A percentile compares a stretch with the other conserved stretches of the same genome.
Conservation (phyloP, 2,797 vertebrate species). For the Schizopygopsis pylzovi region DNA sequence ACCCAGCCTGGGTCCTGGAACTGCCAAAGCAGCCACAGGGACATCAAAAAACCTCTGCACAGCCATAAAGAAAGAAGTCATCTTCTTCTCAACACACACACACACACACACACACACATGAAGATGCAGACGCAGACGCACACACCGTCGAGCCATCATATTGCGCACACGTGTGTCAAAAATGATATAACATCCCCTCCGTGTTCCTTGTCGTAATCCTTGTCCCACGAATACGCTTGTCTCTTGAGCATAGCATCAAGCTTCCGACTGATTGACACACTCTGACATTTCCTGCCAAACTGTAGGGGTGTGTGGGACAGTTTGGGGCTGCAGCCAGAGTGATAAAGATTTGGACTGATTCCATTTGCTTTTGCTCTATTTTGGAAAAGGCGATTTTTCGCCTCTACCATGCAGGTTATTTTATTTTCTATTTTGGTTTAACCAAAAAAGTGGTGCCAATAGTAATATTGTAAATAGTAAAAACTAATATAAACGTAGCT, state of each 20-base stretch:
- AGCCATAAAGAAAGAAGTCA: constrained; percentile 38
- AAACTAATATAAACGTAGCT: not conserved
- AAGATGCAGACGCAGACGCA: constrained; percentile 24
- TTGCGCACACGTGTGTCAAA: constrained; percentile 44
- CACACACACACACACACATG: constrained; percentile 18
- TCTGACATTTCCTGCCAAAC: constrained; percentile 47
- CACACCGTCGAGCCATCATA: constrained; percentile 32
- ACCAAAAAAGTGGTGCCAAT: not conserved
- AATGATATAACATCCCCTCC: constrained; percentile 37
- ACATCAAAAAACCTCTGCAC: constrained; percentile 53
- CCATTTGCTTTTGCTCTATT: constrained; percentile 15
- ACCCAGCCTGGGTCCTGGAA: constrained; percentile 52
- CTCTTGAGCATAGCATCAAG: constrained; percentile 43
- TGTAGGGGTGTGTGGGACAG: constrained; percentile 36
- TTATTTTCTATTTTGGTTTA: not conserved
- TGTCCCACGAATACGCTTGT: constrained; percentile 43
- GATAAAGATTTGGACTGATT: constrained; percentile 39
- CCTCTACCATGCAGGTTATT: not conserved
- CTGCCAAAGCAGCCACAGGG: constrained; percentile 44
- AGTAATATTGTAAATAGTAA: not conserved
- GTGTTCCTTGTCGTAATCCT: constrained; percentile 33
- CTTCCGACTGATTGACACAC: constrained; percentile 32
- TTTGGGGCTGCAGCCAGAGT: not conserved
- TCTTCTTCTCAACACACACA: constrained; percentile 28
- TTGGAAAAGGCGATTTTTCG: not conserved